Conservation (phyloP, 2,113 vertebrate species). For the Ailurus styani region DNA sequence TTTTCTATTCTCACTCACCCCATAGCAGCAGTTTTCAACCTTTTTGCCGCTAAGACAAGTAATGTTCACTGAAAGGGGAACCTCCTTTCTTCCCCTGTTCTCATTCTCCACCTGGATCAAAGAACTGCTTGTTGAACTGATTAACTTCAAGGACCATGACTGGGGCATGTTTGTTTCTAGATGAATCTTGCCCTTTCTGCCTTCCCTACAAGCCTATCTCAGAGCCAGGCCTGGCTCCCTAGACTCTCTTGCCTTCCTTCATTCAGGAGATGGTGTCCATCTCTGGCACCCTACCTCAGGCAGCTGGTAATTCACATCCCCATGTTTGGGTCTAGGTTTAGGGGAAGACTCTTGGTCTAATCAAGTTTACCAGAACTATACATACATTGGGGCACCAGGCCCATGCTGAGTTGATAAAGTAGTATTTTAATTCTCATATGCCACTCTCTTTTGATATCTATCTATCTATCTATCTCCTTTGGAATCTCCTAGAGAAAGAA, state of each 20-base stretch:
- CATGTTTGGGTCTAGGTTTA: not conserved
- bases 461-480: not conserved
- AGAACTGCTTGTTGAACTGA: not conserved
- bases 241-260: not conserved
- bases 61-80: not conserved
- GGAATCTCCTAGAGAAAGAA: not conserved
- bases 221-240: not conserved
- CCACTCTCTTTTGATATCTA: not conserved
- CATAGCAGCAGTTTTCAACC: not conserved
- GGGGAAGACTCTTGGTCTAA: not conserved
- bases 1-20: not conserved
- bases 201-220: not conserved
- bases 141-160: not conserved
- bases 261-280: not conserved
- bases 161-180: not conserved
- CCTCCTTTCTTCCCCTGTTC: not conserved
- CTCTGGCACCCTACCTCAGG: not conserved
- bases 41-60: not conserved
- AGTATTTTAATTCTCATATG: not conserved
- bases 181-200: not conserved
- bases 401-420: not conserved
- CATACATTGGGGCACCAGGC: not conserved
- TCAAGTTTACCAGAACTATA: not conserved
- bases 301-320: not conserved
- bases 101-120: not conserved